phyloP scores from a whole-genome alignment of 30 jellyfish, hydroid and myxozoan species.

The Aurelia aurita region DNA sequence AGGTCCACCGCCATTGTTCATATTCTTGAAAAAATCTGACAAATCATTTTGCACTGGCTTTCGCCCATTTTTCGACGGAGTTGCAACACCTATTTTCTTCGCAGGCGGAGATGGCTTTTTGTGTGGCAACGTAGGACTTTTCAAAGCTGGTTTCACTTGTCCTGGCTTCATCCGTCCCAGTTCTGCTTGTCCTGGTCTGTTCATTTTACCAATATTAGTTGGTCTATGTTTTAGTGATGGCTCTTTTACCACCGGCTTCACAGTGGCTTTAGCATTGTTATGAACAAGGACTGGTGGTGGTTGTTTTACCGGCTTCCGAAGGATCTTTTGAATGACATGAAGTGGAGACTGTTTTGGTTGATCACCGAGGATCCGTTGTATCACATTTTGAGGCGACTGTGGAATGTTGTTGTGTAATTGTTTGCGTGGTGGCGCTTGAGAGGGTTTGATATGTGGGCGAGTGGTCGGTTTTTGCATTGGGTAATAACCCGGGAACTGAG shows the following conservation, averaged over 20 bases:
- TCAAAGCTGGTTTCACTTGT: not conserved
- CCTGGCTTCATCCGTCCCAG: not conserved
- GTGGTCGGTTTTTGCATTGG: slow-evolving; percentile 35
- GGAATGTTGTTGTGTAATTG: not conserved
- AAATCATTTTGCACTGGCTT: slow-evolving; percentile 19
- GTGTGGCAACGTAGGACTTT: slow-evolving; percentile 15
- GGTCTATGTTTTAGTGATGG: not conserved
- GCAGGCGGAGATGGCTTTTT: slow-evolving; percentile 22
- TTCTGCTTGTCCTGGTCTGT: not conserved
- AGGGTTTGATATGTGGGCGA: not conserved
- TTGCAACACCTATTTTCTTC: not conserved
- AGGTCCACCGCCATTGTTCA: not conserved
- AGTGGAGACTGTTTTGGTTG: slow-evolving; percentile 24
- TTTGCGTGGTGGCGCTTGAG: slow-evolving; percentile 10
- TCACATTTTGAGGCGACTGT: slow-evolving; percentile 36
- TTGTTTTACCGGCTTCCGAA: not conserved
- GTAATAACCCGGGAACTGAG: slow-evolving; percentile 11
- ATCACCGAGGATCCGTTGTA: slow-evolving; percentile 35
- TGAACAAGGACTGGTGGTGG: slow-evolving; percentile 7
- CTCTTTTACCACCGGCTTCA: not conserved
- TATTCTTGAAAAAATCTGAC: slow-evolving; percentile 60
- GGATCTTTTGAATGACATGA: slow-evolving; percentile 20
- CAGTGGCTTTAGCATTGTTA: not conserved
- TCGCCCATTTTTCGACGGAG: slow-evolving; percentile 5
- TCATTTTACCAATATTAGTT: not conserved